phyloP scores from a whole-genome alignment of 2,888 invertebrate genomes.

The Chelonus formosanus region DNA sequence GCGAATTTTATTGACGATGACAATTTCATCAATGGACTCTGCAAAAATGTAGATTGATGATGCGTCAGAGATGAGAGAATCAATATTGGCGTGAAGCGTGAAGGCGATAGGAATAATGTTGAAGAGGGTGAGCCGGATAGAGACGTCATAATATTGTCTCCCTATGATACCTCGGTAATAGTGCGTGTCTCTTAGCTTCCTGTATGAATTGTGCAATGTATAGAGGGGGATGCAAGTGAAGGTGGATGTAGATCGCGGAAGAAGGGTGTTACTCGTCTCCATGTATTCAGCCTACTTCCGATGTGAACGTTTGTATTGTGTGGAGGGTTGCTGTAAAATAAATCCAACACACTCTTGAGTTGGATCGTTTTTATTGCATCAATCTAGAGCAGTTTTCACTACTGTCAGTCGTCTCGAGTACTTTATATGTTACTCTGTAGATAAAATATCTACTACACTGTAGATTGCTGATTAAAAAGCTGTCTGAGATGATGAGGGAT shows the following conservation, averaged over 20 bases:
- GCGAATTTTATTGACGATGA: too few relatives aligned
- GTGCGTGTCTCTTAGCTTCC: constrained; percentile 41
- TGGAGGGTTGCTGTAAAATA: constrained; percentile 19
- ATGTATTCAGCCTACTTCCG: constrained; percentile 49
- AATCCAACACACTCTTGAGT: constrained; percentile 33
- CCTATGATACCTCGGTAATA: constrained; percentile 53
- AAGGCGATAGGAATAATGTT: constrained; percentile 38
- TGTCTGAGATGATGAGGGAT: constrained; percentile 13
- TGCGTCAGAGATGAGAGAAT: constrained; percentile 36
- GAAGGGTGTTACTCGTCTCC: constrained; percentile 45
- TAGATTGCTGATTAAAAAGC: constrained; percentile 15
- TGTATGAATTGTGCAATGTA: constrained; percentile 27
- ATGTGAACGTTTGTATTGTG: constrained; percentile 35
- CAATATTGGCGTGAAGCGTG: constrained; percentile 56
- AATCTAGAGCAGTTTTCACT: constrained; percentile 2
- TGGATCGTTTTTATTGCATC: constrained; percentile 40
- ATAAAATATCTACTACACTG: neutral
- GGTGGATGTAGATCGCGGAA: constrained; percentile 27
- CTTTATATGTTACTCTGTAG: constrained; percentile 1
- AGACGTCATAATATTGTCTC: constrained; percentile 61
- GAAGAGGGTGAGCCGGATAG: constrained; percentile 47
- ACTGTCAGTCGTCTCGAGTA: constrained; percentile 25
- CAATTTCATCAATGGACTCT: too few relatives aligned
- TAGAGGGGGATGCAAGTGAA: constrained; percentile 22
- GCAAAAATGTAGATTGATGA: too few relatives aligned